Percentiles rank a stretch among this genome's conserved stretches.
phyloP scores from a whole-genome alignment of 1,140 invertebrate genomes.

The Acromyrmex charruanus region DNA sequence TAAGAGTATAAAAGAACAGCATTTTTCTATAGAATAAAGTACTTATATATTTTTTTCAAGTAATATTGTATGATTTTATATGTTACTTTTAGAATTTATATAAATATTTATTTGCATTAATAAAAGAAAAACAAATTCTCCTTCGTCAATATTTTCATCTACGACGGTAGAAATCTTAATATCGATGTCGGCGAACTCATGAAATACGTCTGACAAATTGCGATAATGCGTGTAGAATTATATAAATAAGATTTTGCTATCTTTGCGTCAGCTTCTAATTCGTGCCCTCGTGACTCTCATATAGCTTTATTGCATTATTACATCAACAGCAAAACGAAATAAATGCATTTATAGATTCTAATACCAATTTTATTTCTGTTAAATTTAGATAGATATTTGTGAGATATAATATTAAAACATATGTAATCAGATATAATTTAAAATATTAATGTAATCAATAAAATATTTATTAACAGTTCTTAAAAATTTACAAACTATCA shows the following conservation, averaged over 20 bases:
- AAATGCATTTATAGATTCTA: background rate
- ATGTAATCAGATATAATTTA: background rate
- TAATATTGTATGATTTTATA: too few species aligned
- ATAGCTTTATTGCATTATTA: background rate
- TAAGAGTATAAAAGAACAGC: too few species aligned
- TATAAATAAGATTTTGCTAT: conserved; percentile 3
- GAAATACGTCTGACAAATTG: conserved; percentile 14
- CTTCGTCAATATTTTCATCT: too few species aligned
- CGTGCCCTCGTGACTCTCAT: background rate
- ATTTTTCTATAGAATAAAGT: too few species aligned
- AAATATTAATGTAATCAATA: conserved; percentile 18
- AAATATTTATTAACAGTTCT: background rate
- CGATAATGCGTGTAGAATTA: background rate
- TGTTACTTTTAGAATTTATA: too few species aligned
- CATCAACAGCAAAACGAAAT: background rate
- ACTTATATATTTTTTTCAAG: too few species aligned
- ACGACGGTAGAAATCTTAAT: background rate
- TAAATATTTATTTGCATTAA: too few species aligned
- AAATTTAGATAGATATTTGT: background rate
- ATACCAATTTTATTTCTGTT: background rate
- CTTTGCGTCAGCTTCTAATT: conserved; percentile 11
- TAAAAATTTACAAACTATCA: background rate
- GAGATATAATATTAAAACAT: background rate
- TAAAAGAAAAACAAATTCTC: too few species aligned
- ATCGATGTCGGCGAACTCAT: conserved; percentile 32